A percentile compares a stretch with the other conserved stretches of the same genome.
These are phyloP conservation scores for Scotopteryx bipunctaria DNA, from an alignment of 2,888 invertebrate species.

Conservation along the genomic window DNA sequence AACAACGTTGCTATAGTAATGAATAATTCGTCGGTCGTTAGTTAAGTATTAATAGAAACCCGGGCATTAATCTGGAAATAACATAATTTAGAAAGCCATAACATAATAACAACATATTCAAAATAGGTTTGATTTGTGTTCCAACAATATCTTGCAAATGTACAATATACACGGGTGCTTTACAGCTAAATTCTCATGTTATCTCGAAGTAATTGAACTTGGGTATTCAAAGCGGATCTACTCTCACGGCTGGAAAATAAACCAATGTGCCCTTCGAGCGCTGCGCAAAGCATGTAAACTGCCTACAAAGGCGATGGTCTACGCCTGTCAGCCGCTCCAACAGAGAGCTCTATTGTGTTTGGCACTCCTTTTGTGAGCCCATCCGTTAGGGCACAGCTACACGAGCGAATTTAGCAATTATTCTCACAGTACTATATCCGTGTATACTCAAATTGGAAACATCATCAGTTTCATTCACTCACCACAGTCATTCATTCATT, in stretches of 20 bases:
- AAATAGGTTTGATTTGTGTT: too few relatives aligned
- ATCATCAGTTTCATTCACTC: too few relatives aligned
- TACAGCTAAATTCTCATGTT: not conserved
- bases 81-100: too few relatives aligned
- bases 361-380: constrained; percentile 59
- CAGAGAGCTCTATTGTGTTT: constrained; percentile 58
- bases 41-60: too few relatives aligned
- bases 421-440: too few relatives aligned
- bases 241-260: constrained; percentile 34
- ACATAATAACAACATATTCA: too few relatives aligned
- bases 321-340: constrained; percentile 54
- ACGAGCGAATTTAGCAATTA: constrained; percentile 11
- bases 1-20: too few relatives aligned
- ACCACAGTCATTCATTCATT: too few relatives aligned
- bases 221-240: constrained; percentile 19
- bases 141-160: too few relatives aligned
- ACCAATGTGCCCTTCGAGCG: constrained; percentile 41
- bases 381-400: constrained; percentile 22
- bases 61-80: too few relatives aligned
- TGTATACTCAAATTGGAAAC: too few relatives aligned
- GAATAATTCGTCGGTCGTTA: too few relatives aligned
- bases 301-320: constrained; percentile 66
- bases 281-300: constrained; percentile 56
- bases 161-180: not conserved
- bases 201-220: constrained; percentile 13